phyloP scores from a whole-genome alignment of 2,797 vertebrate genomes.

The Fistularia commersonii region DNA sequence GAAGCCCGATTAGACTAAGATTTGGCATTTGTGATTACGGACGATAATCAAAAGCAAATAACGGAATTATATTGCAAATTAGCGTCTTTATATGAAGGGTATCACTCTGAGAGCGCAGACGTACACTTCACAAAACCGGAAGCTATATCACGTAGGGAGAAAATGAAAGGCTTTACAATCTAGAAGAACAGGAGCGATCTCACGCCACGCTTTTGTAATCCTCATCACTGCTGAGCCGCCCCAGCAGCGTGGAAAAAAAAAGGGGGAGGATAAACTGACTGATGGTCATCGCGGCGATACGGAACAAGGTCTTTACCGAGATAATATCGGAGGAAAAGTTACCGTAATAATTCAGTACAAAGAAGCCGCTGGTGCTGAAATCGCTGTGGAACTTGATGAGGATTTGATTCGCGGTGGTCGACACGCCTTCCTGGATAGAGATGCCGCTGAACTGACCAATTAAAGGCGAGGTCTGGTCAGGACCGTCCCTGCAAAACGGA shows the following conservation, averaged over 20 bases:
- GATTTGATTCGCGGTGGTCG: slow-evolving; percentile 93
- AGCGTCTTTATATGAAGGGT: slow-evolving; percentile 16
- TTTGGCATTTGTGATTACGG: slow-evolving; percentile 41
- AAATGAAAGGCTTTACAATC: slow-evolving; percentile 5
- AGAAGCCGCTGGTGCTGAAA: slow-evolving; percentile 97
- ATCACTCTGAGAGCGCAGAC: not conserved
- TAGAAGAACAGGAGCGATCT: slow-evolving; percentile 1
- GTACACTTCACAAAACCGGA: slow-evolving; percentile 16
- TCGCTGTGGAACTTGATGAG: slow-evolving; percentile 98
- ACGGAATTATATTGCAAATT: slow-evolving; percentile 45
- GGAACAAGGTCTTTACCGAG: slow-evolving; percentile 18
- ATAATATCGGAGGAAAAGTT: slow-evolving; percentile 33
- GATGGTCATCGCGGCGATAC: slow-evolving; percentile 14
- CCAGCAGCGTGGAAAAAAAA: slow-evolving; percentile 6
- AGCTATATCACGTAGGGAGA: slow-evolving; percentile 20
- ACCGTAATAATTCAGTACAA: slow-evolving; percentile 94
- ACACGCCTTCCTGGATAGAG: slow-evolving; percentile 86
- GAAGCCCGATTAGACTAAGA: slow-evolving; percentile 39
- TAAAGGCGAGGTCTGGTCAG: slow-evolving; percentile 91
- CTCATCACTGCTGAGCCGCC: slow-evolving; percentile 5
- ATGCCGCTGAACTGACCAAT: slow-evolving; percentile 95
- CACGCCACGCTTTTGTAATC: slow-evolving; percentile 4
- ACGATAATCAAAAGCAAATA: slow-evolving; percentile 50
- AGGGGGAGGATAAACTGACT: slow-evolving; percentile 15
- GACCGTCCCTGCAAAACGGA: slow-evolving; percentile 84